Evolutionary conservation across 2,888 invertebrate genomes (phyloP).

Genomic region (Abscondita cerata): DNA sequence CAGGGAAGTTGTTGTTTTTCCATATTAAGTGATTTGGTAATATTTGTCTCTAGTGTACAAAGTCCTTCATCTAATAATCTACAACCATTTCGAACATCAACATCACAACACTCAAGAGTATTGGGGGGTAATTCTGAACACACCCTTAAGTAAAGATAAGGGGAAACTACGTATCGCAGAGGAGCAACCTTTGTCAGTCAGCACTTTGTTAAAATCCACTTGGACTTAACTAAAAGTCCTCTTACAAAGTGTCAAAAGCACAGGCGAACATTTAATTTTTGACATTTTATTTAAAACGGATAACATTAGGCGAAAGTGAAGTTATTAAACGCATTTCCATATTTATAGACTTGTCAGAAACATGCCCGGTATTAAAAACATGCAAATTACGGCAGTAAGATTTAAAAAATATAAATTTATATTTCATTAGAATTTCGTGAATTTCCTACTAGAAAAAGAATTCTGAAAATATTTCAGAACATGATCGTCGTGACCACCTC

Average conservation of each 20-base stretch:
- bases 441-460: too few species aligned
- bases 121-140: constrained; percentile 29
- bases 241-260: constrained; percentile 21
- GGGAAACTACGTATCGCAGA: constrained; percentile 24
- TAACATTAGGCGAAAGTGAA: constrained; percentile 9
- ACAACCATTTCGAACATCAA: constrained; percentile 31
- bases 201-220: constrained; percentile 30
- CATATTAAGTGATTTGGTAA: not conserved
- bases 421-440: too few species aligned
- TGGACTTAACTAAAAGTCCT: constrained; percentile 25
- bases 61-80: constrained; percentile 29
- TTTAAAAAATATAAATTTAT: too few species aligned
- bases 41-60: constrained; percentile 11
- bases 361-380: constrained; percentile 10
- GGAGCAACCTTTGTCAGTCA: constrained; percentile 32
- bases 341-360: constrained; percentile 27
- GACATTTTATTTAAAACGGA: not conserved
- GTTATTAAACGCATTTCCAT: constrained; percentile 21
- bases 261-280: not conserved
- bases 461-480: not conserved
- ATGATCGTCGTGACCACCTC: not conserved
- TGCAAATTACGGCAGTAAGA: too few species aligned
- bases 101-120: constrained; percentile 33
- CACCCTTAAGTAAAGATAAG: constrained; percentile 34
- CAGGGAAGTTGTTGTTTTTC: too few species aligned